A percentile compares a stretch with the other conserved stretches of the same genome.
Conservation (phyloP, 2,888 invertebrate species). For the Neocrepidodera transversa region DNA sequence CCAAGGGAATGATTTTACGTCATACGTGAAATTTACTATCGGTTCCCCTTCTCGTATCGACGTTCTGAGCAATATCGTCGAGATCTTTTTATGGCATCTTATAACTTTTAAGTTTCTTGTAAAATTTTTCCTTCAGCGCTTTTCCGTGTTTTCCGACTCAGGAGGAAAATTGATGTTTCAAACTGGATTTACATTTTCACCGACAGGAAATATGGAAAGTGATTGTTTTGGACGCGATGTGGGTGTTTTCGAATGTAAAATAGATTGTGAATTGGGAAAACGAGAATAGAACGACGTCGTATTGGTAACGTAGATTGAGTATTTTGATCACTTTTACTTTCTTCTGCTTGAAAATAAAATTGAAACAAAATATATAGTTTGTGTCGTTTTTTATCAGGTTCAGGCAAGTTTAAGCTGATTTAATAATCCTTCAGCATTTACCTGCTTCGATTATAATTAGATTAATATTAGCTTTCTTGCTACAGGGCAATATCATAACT, state of each 20-base stretch:
- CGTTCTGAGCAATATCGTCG: conserved; percentile 31
- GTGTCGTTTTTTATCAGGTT: no score
- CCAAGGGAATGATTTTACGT: conserved; percentile 14
- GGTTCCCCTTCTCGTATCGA: conserved; percentile 24
- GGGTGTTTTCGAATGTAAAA: conserved; percentile 13
- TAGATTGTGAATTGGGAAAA: conserved; percentile 6
- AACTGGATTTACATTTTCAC: conserved; percentile 35
- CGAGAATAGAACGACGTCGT: background rate
- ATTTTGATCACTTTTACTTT: conserved; percentile 2
- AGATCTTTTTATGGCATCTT: conserved; percentile 35
- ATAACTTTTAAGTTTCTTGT: conserved; percentile 39
- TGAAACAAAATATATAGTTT: no score
- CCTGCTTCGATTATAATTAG: no score
- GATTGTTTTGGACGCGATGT: conserved; percentile 23
- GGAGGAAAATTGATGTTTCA: conserved; percentile 28
- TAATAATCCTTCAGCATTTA: no score
- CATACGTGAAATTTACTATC: conserved; percentile 40
- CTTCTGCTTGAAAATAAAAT: no score
- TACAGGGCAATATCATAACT: no score
- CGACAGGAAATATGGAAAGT: conserved; percentile 26
- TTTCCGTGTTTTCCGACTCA: conserved; percentile 24
- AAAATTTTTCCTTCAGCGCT: conserved; percentile 27
- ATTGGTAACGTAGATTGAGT: background rate
- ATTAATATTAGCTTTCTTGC: no score
- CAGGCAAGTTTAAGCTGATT: no score